phyloP scores from a whole-genome alignment of 2,797 vertebrate species.

The Catharus ustulatus region DNA sequence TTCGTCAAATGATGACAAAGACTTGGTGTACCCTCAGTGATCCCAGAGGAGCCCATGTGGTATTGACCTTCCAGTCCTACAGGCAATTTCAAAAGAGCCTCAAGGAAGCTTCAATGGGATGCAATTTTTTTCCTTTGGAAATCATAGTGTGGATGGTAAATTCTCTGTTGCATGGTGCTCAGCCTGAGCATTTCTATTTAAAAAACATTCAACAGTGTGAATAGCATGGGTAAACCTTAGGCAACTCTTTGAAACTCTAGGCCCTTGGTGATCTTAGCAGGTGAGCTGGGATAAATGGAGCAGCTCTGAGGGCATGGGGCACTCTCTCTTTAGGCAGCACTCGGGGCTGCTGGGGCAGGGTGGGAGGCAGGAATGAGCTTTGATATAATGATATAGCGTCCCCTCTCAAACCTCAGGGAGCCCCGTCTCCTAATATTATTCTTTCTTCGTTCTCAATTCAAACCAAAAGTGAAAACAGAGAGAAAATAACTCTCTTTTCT shows the following conservation, averaged over 20 bases:
- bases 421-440: slow-evolving; percentile 50
- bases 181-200: not conserved
- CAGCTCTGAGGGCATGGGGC: not conserved
- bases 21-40: not conserved
- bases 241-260: slow-evolving; percentile 58
- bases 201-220: not conserved
- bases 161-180: not conserved
- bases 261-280: slow-evolving; percentile 62
- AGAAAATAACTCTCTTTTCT: slow-evolving; percentile 28
- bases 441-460: slow-evolving; percentile 64
- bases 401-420: slow-evolving; percentile 57
- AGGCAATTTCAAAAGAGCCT: not conserved
- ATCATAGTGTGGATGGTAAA: not conserved
- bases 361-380: slow-evolving; percentile 50
- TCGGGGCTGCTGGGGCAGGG: not conserved
- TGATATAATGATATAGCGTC: slow-evolving; percentile 50
- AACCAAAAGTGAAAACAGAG: slow-evolving; percentile 52
- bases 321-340: not conserved
- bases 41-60: not conserved
- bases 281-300: slow-evolving; percentile 60
- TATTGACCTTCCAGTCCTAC: not conserved
- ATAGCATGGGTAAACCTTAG: not conserved
- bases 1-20: not conserved
- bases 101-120: not conserved
- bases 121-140: not conserved